Evolutionary conservation across 2,888 invertebrate genomes (phyloP), one percentile per base, ranked within the genome.

Genomic region (Seladonia tumulorum): DNA sequence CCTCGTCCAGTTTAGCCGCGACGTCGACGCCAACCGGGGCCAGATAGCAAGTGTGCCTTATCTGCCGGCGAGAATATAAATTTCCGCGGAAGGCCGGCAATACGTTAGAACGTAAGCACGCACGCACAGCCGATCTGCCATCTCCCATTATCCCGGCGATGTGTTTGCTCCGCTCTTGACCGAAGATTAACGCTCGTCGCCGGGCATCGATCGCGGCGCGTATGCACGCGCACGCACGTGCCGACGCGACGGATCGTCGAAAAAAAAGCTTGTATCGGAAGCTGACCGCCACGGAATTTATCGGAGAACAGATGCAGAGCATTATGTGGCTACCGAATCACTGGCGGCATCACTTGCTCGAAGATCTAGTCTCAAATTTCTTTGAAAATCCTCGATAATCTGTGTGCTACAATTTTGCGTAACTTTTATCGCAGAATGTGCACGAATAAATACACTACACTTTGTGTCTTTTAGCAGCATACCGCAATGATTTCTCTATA

Each of bases 1-100:
- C 87, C 84, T 76, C 78, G 83, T 81, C 87, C 87, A 82, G 82
- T 87, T 82, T 78, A 75, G 86, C 74, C 79, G 83, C 84, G 87
- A 82, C 85, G 79, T 79, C 86, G 82, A 81, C 82, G 81, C 83
- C 83, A 79, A 63, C 78, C 70, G 42, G 53, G 77, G 73, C 76
- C 90, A 86, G 84, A 85, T 80, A 81, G 87, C 87, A 81, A 87
- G 86, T 93, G 92, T 93, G 91, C 91, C 92, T 93, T 93, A 93
- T 93, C 92, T 91, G 73, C 83, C 78, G 72, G 77, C 81, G 89
- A 81, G 89, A 90, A 92, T 91, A 92, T 92, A 92, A 93, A 92
- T 92, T 93, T 89, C 66, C 80, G 76, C 82, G 88, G 83, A 87
- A 91, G 87, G 88, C 75, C 85, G 79, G 81, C 92, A 83, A 89